Evolutionary conservation across 64 coral and sea anemone genomes (phyloP), one percentile per base, ranked within the genome.

Genomic region (Exaiptasia diaphana): DNA sequence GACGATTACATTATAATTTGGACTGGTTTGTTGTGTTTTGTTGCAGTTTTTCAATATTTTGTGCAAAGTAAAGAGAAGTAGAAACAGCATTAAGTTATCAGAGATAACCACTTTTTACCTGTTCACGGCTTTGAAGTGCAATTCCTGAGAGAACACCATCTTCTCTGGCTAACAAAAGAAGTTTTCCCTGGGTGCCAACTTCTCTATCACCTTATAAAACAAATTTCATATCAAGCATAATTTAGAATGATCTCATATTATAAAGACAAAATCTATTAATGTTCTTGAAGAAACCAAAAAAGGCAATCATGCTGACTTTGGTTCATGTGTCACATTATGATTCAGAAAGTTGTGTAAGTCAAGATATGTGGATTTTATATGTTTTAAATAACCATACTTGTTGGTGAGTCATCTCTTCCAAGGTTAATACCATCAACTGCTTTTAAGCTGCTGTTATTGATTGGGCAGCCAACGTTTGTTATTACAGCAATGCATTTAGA

Each of bases 131-230:
- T 25, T 78, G 59, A 14, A 97, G 31, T 68, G 63, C 85, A 65
- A 97, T 74, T 26, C 89, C 94, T 56, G 91, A 73, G 68, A 97
- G 64, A 56, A 79, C 65, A 18, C 89, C 85, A 54, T 97, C 89
- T 65, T 97, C 94, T 50, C 67, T 73, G 13, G 89, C 94, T 5
- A 97, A 48, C 0, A 88, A 27, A 26, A 97, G 54, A 21, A 97
- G 59, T 59, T 97, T 97, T 9, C 89, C 88, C 20, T 67, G 65
- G 38, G 89, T 92, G 30, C 85, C 85, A 76, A 84, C 80, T 24
- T 97, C 94, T 31, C 85, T 77, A 9, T 92, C 85, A 91, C 60
- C 94, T 97, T 53, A 35, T 29, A 67, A 67, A 23, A 24, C 5
- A 8, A 77, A 65, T 31, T 60, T 13, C 23, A 70, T 18, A 88